Conservation (phyloP, 2,888 invertebrate species). For the Scaptodrosophila latifasciaeformis region DNA sequence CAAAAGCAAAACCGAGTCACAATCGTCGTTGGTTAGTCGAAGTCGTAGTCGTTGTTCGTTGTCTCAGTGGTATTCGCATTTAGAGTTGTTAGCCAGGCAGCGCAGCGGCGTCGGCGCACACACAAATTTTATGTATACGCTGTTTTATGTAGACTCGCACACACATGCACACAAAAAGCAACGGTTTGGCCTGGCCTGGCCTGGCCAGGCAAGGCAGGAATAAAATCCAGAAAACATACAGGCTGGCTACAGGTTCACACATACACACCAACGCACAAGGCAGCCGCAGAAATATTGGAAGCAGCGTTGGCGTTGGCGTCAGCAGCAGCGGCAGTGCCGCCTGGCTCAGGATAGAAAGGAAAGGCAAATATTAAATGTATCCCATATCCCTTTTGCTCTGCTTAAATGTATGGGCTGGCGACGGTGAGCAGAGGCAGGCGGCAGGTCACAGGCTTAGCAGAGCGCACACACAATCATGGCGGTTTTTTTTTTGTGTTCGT, state of each 20-base stretch:
- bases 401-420: constrained; percentile 38
- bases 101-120: constrained; percentile 64
- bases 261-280: constrained; percentile 25
- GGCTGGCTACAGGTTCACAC: constrained; percentile 62
- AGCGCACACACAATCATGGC: constrained; percentile 61
- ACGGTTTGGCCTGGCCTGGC: background rate
- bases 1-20: constrained; percentile 39
- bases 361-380: constrained; percentile 59
- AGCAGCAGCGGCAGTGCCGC: constrained; percentile 16
- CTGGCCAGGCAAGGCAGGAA: constrained; percentile 39
- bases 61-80: too few species aligned
- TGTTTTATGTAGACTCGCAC: constrained; percentile 54
- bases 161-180: constrained; percentile 20
- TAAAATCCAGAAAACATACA: constrained; percentile 51
- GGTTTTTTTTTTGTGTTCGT: constrained; percentile 44
- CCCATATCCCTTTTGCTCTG: too few species aligned
- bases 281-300: constrained; percentile 32
- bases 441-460: constrained; percentile 38
- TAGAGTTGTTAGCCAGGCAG: constrained; percentile 25
- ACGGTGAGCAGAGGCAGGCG: constrained; percentile 42
- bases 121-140: constrained; percentile 69
- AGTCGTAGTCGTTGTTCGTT: background rate
- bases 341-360: constrained; percentile 41
- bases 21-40: constrained; percentile 19
- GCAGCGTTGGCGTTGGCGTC: constrained; percentile 21